Evolutionary conservation across 35 echinoderm and acorn worm species (phyloP).

Genomic region (Stichopus chloronotus): DNA sequence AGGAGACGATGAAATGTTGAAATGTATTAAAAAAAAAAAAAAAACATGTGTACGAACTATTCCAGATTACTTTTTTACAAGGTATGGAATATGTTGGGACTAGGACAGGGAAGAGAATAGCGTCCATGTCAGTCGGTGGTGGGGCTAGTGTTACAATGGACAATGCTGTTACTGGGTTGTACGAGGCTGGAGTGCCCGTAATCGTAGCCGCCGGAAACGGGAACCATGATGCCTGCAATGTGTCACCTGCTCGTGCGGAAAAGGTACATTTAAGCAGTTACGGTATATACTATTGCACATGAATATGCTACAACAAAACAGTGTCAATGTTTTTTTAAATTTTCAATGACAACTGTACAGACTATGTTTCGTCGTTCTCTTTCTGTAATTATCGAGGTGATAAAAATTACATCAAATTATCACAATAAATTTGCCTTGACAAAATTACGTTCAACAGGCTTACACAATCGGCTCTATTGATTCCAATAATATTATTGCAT

Average conservation of each 20-base stretch:
- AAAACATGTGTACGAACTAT: no score
- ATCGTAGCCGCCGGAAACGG: conserved; percentile 59
- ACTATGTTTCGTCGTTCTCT: no score
- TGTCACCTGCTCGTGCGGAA: conserved; percentile 46
- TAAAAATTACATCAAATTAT: no score
- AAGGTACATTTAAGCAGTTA: background rate
- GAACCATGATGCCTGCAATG: conserved; percentile 41
- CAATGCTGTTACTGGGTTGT: conserved; percentile 37
- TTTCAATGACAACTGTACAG: no score
- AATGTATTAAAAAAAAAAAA: no score
- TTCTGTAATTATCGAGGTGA: no score
- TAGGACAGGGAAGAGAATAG: background rate
- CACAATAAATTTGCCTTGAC: no score
- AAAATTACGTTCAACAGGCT: background rate
- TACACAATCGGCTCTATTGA: conserved; percentile 48
- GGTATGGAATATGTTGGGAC: conserved; percentile 50
- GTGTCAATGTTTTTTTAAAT: no score
- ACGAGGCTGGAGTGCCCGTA: conserved; percentile 25
- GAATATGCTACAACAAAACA: no score
- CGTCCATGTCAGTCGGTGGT: conserved; percentile 56
- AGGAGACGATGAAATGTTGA: no score
- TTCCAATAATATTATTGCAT: background rate
- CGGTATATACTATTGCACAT: no score
- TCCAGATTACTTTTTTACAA: background rate
- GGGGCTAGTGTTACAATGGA: conserved; percentile 29